phyloP scores from a whole-genome alignment of 2,888 invertebrate species.

The Alentia gelatinosa region DNA sequence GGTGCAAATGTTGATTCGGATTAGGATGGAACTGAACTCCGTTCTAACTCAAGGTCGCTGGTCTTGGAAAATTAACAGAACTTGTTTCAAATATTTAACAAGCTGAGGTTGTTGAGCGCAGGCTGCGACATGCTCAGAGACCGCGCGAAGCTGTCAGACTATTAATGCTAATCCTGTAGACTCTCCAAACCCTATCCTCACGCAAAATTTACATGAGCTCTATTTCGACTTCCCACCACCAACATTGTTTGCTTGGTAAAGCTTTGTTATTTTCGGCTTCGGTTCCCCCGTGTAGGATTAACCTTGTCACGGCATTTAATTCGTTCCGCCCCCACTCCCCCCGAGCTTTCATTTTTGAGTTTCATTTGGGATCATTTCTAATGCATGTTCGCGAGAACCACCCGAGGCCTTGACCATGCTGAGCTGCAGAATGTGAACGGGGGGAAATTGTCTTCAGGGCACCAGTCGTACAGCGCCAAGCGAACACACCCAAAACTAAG shows the following conservation, averaged over 20 bases:
- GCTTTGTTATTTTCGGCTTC: background rate
- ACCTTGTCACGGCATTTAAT: background rate
- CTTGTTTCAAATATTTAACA: slow-evolving; percentile 2
- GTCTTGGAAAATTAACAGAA: background rate
- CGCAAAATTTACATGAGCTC: too few species aligned
- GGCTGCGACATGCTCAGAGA: background rate
- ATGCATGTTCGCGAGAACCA: background rate
- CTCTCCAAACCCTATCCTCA: too few species aligned
- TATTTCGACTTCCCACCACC: too few species aligned
- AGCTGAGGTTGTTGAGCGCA: background rate
- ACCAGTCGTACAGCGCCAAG: background rate
- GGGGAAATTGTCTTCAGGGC: background rate
- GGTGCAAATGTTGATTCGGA: slow-evolving; percentile 12
- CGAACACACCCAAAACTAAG: background rate
- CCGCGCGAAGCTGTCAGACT: too few species aligned
- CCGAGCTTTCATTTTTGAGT: background rate
- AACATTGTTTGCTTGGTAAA: background rate
- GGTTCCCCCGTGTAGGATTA: background rate
- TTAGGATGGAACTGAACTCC: background rate
- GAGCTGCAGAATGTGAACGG: background rate
- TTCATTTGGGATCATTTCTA: background rate
- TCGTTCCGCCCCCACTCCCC: background rate
- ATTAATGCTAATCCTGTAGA: too few species aligned
- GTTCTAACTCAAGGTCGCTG: background rate
- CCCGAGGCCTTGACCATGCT: slow-evolving; percentile 35